Conservation (phyloP, 2,888 invertebrate genomes). For the Drosophila subsilvestris region DNA sequence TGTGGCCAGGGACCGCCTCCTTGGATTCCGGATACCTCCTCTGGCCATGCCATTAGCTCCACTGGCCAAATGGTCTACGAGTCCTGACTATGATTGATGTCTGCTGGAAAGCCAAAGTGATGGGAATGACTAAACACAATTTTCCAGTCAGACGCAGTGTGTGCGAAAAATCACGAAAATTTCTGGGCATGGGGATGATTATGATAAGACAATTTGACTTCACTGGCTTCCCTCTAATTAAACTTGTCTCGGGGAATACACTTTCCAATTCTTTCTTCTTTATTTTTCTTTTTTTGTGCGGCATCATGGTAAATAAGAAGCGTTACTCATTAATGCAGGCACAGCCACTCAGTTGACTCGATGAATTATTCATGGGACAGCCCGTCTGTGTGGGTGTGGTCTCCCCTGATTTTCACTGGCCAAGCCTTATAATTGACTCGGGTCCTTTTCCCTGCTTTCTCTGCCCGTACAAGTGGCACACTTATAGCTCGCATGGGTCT, state of each 20-base stretch:
- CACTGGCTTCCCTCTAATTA: slow-evolving; percentile 69
- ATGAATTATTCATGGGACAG: slow-evolving; percentile 73
- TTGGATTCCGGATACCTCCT: slow-evolving; percentile 10
- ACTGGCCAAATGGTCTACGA: slow-evolving; percentile 42
- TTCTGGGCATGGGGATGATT: slow-evolving; percentile 52
- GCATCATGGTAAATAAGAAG: slow-evolving; percentile 77
- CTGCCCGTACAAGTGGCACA: slow-evolving; percentile 63
- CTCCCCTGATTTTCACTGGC: slow-evolving; percentile 21
- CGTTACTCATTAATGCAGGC: slow-evolving; percentile 72
- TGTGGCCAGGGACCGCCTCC: slow-evolving; percentile 30
- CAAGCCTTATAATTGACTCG: slow-evolving; percentile 58
- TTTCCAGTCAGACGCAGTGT: slow-evolving; percentile 50
- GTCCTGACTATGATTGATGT: slow-evolving; percentile 69
- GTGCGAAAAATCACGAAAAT: slow-evolving; percentile 58
- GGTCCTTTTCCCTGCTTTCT: slow-evolving; percentile 21
- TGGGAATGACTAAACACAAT: slow-evolving; percentile 68
- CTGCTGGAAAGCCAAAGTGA: slow-evolving; percentile 9
- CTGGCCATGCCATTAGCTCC: slow-evolving; percentile 67
- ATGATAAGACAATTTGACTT: slow-evolving; percentile 76
- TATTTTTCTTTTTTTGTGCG: slow-evolving; percentile 64
- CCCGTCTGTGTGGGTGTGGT: slow-evolving; percentile 43
- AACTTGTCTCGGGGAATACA: slow-evolving; percentile 53
- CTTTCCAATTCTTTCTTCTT: slow-evolving; percentile 37
- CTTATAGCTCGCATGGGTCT: slow-evolving; percentile 46
- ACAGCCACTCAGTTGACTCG: slow-evolving; percentile 44